These are phyloP conservation scores for Etia nguti DNA, from an alignment of 2,113 vertebrate species.

Conservation along the genomic window DNA sequence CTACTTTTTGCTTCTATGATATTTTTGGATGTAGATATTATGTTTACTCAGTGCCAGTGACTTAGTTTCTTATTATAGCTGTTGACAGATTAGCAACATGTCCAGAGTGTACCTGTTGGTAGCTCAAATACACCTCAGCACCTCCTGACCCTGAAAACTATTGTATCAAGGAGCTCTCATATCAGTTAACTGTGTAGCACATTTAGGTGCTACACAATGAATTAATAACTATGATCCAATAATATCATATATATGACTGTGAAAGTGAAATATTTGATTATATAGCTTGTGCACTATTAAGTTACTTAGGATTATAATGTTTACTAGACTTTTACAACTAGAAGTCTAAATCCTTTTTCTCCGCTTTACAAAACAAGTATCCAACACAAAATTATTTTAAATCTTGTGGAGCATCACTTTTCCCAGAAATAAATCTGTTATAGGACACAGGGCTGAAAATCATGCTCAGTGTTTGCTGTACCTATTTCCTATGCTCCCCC, in stretches of 20 bases:
- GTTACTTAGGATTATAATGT: neutral
- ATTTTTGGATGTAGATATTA: neutral
- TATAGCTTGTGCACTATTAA: neutral
- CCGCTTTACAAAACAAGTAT: too few relatives aligned
- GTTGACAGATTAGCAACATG: neutral
- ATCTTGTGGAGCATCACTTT: too few relatives aligned
- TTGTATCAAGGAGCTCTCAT: neutral
- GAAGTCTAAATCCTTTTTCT: too few relatives aligned
- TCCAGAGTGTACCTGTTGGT: neutral
- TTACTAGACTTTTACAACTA: neutral
- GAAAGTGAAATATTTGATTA: neutral
- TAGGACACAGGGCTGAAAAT: neutral
- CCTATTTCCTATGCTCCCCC: neutral
- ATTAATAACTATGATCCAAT: neutral
- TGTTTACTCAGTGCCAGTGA: neutral
- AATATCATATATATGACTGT: neutral
- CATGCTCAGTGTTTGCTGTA: neutral
- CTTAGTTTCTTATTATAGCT: neutral
- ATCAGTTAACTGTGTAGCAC: neutral
- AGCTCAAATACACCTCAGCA: neutral
- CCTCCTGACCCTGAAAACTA: neutral
- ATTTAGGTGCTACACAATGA: neutral
- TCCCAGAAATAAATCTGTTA: neutral
- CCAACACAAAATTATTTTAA: too few relatives aligned
- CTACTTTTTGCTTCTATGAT: neutral